Evolutionary conservation across 2,797 vertebrate genomes (phyloP), one percentile per base, ranked within the genome.

Genomic region (Xiphophorus birchmanni): DNA sequence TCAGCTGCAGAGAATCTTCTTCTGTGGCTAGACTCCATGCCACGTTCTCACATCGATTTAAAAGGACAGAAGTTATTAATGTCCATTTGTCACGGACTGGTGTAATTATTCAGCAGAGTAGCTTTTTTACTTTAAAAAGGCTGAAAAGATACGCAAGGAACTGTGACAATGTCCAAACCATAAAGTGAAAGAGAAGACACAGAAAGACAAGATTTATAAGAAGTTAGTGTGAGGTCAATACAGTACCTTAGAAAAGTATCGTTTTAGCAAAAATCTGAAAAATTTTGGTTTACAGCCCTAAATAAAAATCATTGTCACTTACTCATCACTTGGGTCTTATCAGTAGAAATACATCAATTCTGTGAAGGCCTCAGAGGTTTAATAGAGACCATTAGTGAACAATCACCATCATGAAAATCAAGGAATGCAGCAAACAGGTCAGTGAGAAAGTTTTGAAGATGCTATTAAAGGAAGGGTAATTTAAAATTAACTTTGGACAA

Each of bases 11-110:
- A 86, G 76, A 91, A 86, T 79, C 56, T 63, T 79, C 84, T 88
- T 90, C 79, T 82, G 74, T 89, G 86, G 82, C 85, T 78, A 80
- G 87, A 86, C 82, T 82, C 86, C 72, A 80, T 56, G 78, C 74
- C 65, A 72, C 77, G 58, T 87, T 86, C 79, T 80, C 67, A 79
- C 40, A 81, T 87, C 71, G 40, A 48, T 80, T 82, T 78, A 50
- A 47, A 82, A 52, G 79, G 50, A 75, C 75, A 71, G 58, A 84
- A 40, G 72, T 86, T 80, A 75, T 79, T 87, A 2, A 86, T 91
- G 85, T 89, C 60, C 80, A 84, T 84, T 89, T 81, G 76, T 90
- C 80, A 86, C 60, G 44, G 81, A 78, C 63, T 81, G 78, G 80
- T 76, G 80, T 83, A 84, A 88, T 87, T 82, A 89, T 56, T 79